Base-by-base conservation (phyloP, 35 echinoderm and acorn worm species). In the Nesometra sesokonis region DNA sequence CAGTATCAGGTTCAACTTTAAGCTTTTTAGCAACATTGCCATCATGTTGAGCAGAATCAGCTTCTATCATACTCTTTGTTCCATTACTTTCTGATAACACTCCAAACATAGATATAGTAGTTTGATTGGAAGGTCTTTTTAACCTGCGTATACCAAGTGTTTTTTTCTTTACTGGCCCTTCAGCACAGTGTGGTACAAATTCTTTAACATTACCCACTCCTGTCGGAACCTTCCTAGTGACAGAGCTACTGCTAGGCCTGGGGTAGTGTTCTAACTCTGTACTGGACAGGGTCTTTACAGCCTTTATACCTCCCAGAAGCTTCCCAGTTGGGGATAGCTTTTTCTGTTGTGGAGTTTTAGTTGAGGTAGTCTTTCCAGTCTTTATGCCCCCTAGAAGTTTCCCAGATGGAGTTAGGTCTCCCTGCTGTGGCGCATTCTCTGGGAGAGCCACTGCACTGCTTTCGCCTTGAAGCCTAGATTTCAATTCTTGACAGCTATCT, bases 401-500 rank as follows among this genome's bases (percentile, higher is more conserved):
- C 3, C 35, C 32, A 3, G 4, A 0, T 34, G 35, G 15, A 2
- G n/a, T n/a, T n/a, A n/a, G 27, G 13, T 81, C 23, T 17, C 17
- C 23, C 32, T 34, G 79, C 31, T 31, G 79, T 81, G 79, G 0
- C 11, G 13, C 27, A 3, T 32, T 33, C 11, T 23, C 27, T 32
- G 32, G 3, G 5, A 81, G 15, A 11, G 7, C 27, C 23, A 9
- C 32, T 9, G 35, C 0, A 13, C 17, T 67, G 23, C 1, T 19
- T 67, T 67, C 1, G 52, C 23, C 52, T 67, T 67, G 7, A 27
- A 17, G 52, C 23, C 52, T 67, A 19, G 52, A 67, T 27, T 67
- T 27, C 23, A 99, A 46, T 32, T 89, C 77, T 31, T 99, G 93
- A 21, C 90, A 86, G 35, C 87, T 88, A 21, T 99, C 96, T 34